Evolutionary conservation across 1,140 invertebrate genomes (phyloP).

Genomic region (Diploscapter pachys): DNA sequence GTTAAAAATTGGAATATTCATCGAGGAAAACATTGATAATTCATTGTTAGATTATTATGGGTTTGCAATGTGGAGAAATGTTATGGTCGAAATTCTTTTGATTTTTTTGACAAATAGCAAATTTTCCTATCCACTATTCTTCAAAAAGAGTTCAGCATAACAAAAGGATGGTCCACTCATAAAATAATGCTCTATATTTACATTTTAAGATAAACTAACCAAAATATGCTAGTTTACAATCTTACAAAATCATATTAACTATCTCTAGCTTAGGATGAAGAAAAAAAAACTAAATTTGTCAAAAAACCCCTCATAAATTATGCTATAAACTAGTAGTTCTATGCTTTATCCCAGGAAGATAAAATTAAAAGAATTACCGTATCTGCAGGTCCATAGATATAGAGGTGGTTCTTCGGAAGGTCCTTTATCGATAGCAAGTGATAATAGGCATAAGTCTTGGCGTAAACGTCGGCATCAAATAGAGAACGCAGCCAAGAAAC

Average conservation of each 20-base stretch:
- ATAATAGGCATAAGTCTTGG: conserved; percentile 50
- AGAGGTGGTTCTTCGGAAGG: conserved; percentile 69
- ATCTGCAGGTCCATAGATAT: conserved; percentile 73
- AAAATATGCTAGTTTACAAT: background rate
- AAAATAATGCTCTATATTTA: background rate
- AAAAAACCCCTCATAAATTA: background rate
- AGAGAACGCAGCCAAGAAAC: conserved; percentile 43
- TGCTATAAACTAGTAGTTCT: background rate
- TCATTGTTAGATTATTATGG: background rate
- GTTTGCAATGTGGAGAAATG: background rate
- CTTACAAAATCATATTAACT: background rate
- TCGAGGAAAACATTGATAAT: background rate
- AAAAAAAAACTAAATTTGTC: background rate
- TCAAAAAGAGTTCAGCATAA: too few species aligned
- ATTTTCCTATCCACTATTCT: too few species aligned
- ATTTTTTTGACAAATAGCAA: too few species aligned
- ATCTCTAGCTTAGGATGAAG: background rate
- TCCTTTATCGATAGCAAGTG: conserved; percentile 62
- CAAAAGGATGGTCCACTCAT: too few species aligned
- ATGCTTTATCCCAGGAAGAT: background rate
- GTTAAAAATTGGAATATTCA: background rate
- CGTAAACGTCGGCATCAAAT: conserved; percentile 61
- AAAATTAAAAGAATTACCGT: conserved; percentile 50
- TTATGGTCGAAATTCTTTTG: too few species aligned
- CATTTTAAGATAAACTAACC: background rate